Evolutionary conservation across 2,888 invertebrate genomes (phyloP), one percentile per base, ranked within the genome.

Genomic region (Amiota communis): DNA sequence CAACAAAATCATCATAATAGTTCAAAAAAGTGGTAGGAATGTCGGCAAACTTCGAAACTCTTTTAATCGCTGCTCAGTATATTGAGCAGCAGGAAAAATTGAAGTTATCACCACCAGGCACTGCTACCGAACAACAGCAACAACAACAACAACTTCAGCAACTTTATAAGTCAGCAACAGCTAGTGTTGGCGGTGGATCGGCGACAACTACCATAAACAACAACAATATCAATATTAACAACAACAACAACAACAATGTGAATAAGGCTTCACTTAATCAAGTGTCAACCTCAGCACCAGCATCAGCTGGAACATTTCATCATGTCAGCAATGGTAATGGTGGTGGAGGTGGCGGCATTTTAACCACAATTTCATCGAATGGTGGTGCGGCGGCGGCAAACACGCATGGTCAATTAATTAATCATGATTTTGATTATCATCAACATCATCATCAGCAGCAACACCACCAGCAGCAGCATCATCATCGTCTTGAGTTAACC

Each of bases 21-120:
- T n/a, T n/a, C 9, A 15, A 57, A 63, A 36, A 36, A 51, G n/a
- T n/a, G 9, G 67, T 12, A 67, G 51, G 3, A 6, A 89, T 89
- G 89, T 83, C 85, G 80, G 83, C 82, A 75, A 76, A 77, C 82
- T 81, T 89, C 77, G 83, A 82, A 74, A 77, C 82, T 79, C 87
- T 89, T 77, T 78, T 89, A 69, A 77, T 86, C 81, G 89, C 89
- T 84, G 89, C 89, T 84, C 78, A 86, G 71, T 89, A 73, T 78
- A 71, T 89, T 82, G 89, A 88, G 84, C 84, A 86, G 84, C 87
- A 87, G 78, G 89, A 88, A 79, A 79, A 86, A 80, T 77, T 79
- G 8, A 76, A 85, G 74, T 72, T 78, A 74, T 81, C 84, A 49
- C 83, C 85, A 36, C 79, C 75, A 71, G 61, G 75, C 61, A 56